These are phyloP conservation scores for Tyto alba DNA, from an alignment of 2,113 vertebrate genomes.

Conservation along the genomic window DNA sequence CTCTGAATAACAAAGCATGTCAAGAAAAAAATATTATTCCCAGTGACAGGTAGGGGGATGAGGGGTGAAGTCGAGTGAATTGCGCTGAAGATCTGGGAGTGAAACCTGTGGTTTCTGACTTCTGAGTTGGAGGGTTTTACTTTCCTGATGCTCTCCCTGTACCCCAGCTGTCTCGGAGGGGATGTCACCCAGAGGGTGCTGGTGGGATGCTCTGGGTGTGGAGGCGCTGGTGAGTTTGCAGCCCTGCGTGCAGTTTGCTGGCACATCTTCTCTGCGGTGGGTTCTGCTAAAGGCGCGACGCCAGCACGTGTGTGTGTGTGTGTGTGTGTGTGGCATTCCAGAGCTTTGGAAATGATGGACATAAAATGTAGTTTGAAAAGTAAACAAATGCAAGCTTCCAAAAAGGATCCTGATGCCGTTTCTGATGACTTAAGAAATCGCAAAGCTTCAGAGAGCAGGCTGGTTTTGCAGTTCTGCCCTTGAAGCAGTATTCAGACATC, in stretches of 20 bases:
- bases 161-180: neutral
- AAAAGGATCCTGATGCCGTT: neutral
- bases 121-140: neutral
- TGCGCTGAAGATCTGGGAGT: neutral
- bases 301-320: no score
- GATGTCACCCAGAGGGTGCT: neutral
- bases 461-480: neutral
- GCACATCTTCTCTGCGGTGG: fast-evolving
- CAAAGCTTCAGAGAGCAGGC: neutral
- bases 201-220: neutral
- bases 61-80: neutral
- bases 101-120: neutral
- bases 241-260: neutral
- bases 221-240: neutral
- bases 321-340: no score
- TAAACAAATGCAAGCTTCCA: neutral
- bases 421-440: neutral
- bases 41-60: neutral
- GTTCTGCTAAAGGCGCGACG: neutral
- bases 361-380: neutral
- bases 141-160: neutral
- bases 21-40: conserved; percentile 16
- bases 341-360: neutral
- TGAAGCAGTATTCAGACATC: neutral
- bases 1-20: conserved; percentile 49